Evolutionary conservation across 2,113 vertebrate species (phyloP).

Genomic region (Oncorhynchus clarkii): DNA sequence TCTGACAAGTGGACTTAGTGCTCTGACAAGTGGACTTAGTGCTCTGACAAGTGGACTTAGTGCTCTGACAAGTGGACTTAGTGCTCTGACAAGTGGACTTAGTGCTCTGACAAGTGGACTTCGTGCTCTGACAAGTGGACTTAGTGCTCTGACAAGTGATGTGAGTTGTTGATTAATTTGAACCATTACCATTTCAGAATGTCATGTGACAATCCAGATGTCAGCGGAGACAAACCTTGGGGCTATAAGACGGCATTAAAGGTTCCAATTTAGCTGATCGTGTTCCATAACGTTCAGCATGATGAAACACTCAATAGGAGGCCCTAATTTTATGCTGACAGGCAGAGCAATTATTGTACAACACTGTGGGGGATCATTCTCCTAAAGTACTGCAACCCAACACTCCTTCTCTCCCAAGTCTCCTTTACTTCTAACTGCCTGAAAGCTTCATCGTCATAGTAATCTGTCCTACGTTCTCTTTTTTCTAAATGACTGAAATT

Average conservation of each 20-base stretch:
- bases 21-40: not conserved
- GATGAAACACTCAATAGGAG: conserved; percentile 58
- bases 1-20: not conserved
- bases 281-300: conserved; percentile 56
- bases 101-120: too few species aligned
- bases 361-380: conserved; percentile 33
- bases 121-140: too few species aligned
- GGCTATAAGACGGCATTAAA: conserved; percentile 25
- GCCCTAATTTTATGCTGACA: conserved; percentile 46
- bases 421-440: conserved; percentile 21
- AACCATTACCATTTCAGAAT: conserved; percentile 7
- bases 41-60: not conserved
- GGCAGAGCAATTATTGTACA: conserved; percentile 46
- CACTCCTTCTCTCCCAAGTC: conserved; percentile 32
- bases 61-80: not conserved
- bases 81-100: not conserved
- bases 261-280: conserved; percentile 46
- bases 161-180: not conserved
- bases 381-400: conserved; percentile 32
- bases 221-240: conserved; percentile 36
- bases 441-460: not conserved
- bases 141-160: not conserved
- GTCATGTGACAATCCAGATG: not conserved
- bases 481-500: not conserved
- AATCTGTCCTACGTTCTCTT: not conserved